A percentile compares a stretch with the other conserved stretches of the same genome.
These are phyloP conservation scores for Tupiocoris notatus DNA, from an alignment of 2,888 invertebrate genomes.

Conservation along the genomic window DNA sequence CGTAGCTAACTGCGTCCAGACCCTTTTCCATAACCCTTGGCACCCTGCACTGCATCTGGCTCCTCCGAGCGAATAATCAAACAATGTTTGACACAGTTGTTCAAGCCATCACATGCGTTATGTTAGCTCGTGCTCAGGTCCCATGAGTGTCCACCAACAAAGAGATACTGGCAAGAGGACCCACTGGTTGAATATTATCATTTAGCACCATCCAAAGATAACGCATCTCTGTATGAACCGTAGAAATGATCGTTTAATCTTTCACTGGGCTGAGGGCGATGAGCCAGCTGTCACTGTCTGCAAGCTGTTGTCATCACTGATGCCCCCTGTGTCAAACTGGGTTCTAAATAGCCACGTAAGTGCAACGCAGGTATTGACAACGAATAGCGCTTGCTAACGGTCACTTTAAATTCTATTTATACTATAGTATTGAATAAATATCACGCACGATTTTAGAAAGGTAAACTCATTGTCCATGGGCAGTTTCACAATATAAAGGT, in stretches of 20 bases:
- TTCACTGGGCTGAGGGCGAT: neutral
- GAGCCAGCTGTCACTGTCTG: constrained; percentile 7
- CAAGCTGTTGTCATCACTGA: constrained; percentile 29
- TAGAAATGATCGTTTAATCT: constrained; percentile 32
- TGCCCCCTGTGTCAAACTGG: neutral
- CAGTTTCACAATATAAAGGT: too few relatives aligned
- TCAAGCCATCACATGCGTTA: neutral
- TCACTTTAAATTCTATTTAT: too few relatives aligned
- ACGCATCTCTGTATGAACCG: constrained; percentile 1
- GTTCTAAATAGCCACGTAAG: too few relatives aligned
- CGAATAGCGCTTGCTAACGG: too few relatives aligned
- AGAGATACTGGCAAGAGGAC: neutral
- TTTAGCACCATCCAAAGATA: constrained; percentile 2
- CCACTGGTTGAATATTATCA: constrained; percentile 38
- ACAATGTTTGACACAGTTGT: constrained; percentile 23
- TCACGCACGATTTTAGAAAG: too few relatives aligned
- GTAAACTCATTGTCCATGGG: too few relatives aligned
- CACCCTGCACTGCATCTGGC: neutral
- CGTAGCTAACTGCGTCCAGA: constrained; percentile 28
- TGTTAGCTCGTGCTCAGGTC: neutral
- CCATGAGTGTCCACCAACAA: neutral
- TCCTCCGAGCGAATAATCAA: neutral
- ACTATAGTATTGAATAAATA: too few relatives aligned
- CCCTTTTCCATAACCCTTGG: constrained; percentile 7
- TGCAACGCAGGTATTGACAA: too few relatives aligned